Percentiles rank a stretch among this genome's conserved stretches.
phyloP scores from a whole-genome alignment of 2,113 vertebrate species.

The Phoxinus phoxinus region DNA sequence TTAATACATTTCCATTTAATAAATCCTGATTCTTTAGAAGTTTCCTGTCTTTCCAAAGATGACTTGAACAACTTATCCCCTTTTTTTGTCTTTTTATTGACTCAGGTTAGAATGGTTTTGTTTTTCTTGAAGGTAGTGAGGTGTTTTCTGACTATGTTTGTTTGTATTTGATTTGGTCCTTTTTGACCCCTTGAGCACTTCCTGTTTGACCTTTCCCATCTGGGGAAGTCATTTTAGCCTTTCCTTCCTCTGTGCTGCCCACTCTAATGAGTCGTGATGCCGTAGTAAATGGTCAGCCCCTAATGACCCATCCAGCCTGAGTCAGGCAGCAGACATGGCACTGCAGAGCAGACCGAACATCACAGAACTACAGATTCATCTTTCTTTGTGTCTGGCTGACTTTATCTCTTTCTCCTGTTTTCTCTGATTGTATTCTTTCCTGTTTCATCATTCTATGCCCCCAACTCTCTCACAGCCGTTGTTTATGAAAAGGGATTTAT shows the following conservation, averaged over 20 bases:
- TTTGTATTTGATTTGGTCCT: constrained; percentile 73
- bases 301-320: constrained; percentile 9
- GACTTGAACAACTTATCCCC: background rate
- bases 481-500: constrained; percentile 82
- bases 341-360: background rate
- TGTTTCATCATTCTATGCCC: constrained; percentile 3
- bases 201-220: constrained; percentile 89
- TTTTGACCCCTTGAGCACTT: constrained; percentile 83
- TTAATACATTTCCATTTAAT: constrained; percentile 30
- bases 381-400: constrained; percentile 59
- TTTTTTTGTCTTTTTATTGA: background rate
- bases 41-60: background rate
- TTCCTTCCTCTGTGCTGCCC: constrained; percentile 80
- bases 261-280: constrained; percentile 95
- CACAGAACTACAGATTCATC: background rate
- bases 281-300: constrained; percentile 87
- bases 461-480: constrained; percentile 49
- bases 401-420: background rate
- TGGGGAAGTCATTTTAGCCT: constrained; percentile 89
- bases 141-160: constrained; percentile 67
- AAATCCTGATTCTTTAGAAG: constrained; percentile 3
- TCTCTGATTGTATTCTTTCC: constrained; percentile 45
- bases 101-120: constrained; percentile 61
- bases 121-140: constrained; percentile 61
- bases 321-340: constrained; percentile 19